Conservation (phyloP, 2,797 vertebrate genomes). For the Knipowitschia caucasica region DNA sequence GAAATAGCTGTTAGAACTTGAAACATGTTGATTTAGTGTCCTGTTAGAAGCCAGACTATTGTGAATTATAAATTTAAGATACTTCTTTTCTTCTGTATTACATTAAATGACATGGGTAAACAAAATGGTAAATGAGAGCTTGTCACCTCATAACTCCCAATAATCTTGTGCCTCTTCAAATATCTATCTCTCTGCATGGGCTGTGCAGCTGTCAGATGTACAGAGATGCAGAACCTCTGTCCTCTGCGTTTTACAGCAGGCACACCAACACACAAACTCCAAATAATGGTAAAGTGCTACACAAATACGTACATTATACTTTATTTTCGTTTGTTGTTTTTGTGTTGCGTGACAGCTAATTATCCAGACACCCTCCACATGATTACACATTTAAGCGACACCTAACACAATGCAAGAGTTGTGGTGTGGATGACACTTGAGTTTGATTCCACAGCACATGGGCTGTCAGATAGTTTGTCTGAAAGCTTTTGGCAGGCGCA, state of each 20-base stretch:
- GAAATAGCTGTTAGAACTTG: no score
- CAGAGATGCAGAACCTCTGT: constrained; percentile 57
- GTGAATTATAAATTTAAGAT: no score
- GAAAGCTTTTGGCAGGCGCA: constrained; percentile 39
- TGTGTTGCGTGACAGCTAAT: constrained; percentile 9
- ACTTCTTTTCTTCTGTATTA: background rate
- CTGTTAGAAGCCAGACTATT: no score
- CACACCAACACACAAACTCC: background rate
- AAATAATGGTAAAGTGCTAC: constrained; percentile 3
- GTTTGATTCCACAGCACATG: constrained; percentile 33
- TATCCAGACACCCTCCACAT: constrained; percentile 33
- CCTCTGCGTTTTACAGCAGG: constrained; percentile 21
- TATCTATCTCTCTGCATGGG: constrained; percentile 36
- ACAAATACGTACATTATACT: constrained; percentile 12
- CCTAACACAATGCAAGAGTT: constrained; percentile 28
- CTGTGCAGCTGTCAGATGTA: constrained; percentile 55
- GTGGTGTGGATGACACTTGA: constrained; percentile 34
- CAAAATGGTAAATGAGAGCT: background rate
- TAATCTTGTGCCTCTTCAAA: constrained; percentile 14
- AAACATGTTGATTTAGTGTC: no score
- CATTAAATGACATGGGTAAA: background rate
- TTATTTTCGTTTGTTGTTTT: constrained; percentile 14
- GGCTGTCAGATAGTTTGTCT: constrained; percentile 43
- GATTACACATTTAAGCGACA: constrained; percentile 52
- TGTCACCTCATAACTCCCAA: constrained; percentile 18